Base-by-base conservation (phyloP, 2,797 vertebrate species). In the Aulostomus chinensis region DNA sequence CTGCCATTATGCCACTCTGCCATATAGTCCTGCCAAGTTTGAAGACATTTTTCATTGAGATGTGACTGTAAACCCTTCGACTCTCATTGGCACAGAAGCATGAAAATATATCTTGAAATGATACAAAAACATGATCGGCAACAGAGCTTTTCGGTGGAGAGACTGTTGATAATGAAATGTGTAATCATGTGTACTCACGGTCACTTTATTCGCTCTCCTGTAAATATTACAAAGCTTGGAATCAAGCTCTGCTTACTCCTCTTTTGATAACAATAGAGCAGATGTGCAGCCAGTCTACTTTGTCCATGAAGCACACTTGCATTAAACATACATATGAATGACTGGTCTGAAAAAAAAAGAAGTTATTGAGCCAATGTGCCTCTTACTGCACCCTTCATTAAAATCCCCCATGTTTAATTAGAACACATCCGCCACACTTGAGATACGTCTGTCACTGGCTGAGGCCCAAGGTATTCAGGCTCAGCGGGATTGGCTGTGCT, bases 391-490 rank as follows among this genome's bases (percentile, higher is more conserved):
- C 29, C 52, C 69, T 66, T 89, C 70, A 87, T 89, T 87, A 76
- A 78, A 81, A 80, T 71, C 70, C 89, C 80, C 34, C 36, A 80
- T 78, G 85, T 73, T 88, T 91, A 88, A 92, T 91, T 88, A 89
- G 75, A 86, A 73, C 59, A 73, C 60, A 68, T 79, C 72, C 35
- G 29, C 70, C 51, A 74, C 87, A 81, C 90, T 86, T 84, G 74
- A 86, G 70, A 45, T 68, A 43, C 57, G 25, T 37, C 73, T 72
- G 80, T 80, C 62, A 66, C 54, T 80, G 77, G 41, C 70, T 48
- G 45, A 73, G 36, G 58, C 67, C 64, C 78, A 67, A 77, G 76
- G 68, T 82, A 84, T 83, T 80, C 56, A 52, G 49, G 68, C 63
- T 31, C 39, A 7, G 55, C 49, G 69, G 30, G 46, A 49, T 32